A percentile compares a stretch with the other conserved stretches of the same genome.
phyloP scores from a whole-genome alignment of 2,888 invertebrate genomes.

The Athalia circularis region DNA sequence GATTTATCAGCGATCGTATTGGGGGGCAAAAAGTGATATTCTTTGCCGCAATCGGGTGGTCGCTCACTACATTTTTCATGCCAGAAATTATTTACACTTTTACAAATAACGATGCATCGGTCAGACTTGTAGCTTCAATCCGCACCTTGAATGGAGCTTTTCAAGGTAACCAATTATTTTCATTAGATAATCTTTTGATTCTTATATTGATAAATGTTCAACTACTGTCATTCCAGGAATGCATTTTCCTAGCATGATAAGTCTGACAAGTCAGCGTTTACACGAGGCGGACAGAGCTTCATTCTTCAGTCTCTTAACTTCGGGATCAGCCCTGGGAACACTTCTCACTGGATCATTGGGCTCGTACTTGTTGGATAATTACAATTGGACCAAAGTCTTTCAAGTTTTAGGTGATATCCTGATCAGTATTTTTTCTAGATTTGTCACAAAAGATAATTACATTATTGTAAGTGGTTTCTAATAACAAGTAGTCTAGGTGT shows the following conservation, averaged over 20 bases:
- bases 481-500: too few species aligned
- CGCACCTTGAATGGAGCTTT: conserved; percentile 81
- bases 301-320: conserved; percentile 80
- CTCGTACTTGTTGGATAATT: conserved; percentile 79
- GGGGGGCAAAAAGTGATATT: conserved; percentile 82
- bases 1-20: conserved; percentile 78
- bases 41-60: conserved; percentile 79
- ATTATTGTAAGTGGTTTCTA: too few species aligned
- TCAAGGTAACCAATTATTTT: conserved; percentile 73
- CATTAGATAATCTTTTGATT: conserved; percentile 16
- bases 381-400: conserved; percentile 82
- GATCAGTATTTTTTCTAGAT: too few species aligned
- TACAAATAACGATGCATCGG: conserved; percentile 73
- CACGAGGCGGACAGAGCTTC: conserved; percentile 80
- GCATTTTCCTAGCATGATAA: conserved; percentile 84
- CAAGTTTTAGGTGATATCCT: conserved; percentile 76
- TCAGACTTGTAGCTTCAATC: conserved; percentile 78
- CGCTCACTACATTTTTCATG: conserved; percentile 76
- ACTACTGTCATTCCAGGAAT: conserved; percentile 60
- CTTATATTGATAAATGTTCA: conserved; percentile 39
- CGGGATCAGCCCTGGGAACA: conserved; percentile 80
- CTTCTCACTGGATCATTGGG: conserved; percentile 81
- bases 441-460: too few species aligned
- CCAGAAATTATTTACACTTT: conserved; percentile 76
- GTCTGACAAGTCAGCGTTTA: conserved; percentile 81